Percentiles rank a stretch among this genome's conserved stretches.
phyloP scores from a whole-genome alignment of 2,888 invertebrate species.

The Pandemis cinnamomeana region DNA sequence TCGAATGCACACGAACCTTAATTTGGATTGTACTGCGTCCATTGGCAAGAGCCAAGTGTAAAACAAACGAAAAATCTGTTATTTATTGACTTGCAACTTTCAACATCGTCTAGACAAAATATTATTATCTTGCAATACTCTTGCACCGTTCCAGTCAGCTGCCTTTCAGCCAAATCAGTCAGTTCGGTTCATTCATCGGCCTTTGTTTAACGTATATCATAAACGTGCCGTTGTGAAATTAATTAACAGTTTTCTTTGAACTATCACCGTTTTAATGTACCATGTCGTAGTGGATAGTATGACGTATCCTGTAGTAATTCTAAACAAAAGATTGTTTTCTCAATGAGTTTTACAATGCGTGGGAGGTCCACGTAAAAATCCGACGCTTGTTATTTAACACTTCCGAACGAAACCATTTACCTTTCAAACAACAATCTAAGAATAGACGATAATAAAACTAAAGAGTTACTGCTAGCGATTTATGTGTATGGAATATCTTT shows the following conservation, averaged over 20 bases:
- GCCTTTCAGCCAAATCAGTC: not conserved
- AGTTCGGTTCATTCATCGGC: slow-evolving; percentile 2
- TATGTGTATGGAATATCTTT: slow-evolving; percentile 34
- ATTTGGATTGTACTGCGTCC: not conserved
- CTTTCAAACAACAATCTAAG: slow-evolving; percentile 28
- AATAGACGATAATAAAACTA: slow-evolving; percentile 37
- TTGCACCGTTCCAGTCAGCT: not conserved
- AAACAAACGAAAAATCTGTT: slow-evolving; percentile 8
- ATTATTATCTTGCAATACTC: not conserved
- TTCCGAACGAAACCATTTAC: slow-evolving; percentile 20
- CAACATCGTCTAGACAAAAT: slow-evolving; percentile 13
- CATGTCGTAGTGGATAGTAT: not conserved
- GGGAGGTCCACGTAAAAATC: slow-evolving; percentile 6
- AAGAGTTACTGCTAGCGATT: slow-evolving; percentile 30
- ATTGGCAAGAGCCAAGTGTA: slow-evolving; percentile 1
- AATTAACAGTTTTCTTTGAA: not conserved
- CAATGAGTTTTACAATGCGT: not conserved
- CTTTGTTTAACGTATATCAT: slow-evolving; percentile 1
- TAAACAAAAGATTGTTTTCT: not conserved
- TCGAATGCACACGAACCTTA: not conserved
- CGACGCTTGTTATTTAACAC: not conserved
- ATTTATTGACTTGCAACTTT: slow-evolving; percentile 14
- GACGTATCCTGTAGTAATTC: not conserved
- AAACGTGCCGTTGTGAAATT: not conserved
- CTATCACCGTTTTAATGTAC: not conserved